Evolutionary conservation across 1,140 invertebrate genomes (phyloP).

Genomic region (Grapholita molesta): DNA sequence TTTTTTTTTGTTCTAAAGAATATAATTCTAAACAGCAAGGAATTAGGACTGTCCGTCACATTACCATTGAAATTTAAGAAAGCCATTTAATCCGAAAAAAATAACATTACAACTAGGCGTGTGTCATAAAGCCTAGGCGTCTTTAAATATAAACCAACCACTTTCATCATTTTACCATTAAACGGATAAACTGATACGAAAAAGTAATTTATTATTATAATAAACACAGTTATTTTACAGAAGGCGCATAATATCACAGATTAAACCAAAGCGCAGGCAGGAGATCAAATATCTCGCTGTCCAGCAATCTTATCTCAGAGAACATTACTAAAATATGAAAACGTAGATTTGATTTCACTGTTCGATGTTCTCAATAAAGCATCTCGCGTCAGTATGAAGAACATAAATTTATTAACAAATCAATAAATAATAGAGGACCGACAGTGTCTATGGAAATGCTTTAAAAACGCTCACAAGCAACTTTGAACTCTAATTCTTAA

Average conservation of each 20-base stretch:
- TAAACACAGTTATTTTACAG: neutral
- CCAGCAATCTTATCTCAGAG: slow-evolving; percentile 42
- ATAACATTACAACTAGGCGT: no score
- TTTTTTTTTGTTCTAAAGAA: no score
- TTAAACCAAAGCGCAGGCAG: neutral
- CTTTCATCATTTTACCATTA: neutral
- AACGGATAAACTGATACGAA: neutral
- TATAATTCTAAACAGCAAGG: no score
- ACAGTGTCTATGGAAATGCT: slow-evolving; percentile 6
- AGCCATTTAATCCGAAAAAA: no score
- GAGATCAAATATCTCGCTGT: slow-evolving; percentile 1
- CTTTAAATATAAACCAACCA: neutral
- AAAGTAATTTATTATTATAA: neutral
- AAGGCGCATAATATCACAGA: neutral
- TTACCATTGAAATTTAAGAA: no score
- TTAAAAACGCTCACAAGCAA: neutral
- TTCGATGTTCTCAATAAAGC: slow-evolving; percentile 47
- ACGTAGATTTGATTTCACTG: slow-evolving; percentile 49
- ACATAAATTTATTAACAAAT: slow-evolving; percentile 66
- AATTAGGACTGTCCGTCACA: no score
- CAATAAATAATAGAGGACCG: slow-evolving; percentile 49
- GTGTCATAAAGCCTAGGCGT: no score
- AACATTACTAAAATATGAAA: slow-evolving; percentile 39
- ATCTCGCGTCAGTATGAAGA: slow-evolving; percentile 41
- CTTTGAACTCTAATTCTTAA: neutral